Conservation (phyloP, 2,888 invertebrate genomes). For the Drosophila barbarae region DNA sequence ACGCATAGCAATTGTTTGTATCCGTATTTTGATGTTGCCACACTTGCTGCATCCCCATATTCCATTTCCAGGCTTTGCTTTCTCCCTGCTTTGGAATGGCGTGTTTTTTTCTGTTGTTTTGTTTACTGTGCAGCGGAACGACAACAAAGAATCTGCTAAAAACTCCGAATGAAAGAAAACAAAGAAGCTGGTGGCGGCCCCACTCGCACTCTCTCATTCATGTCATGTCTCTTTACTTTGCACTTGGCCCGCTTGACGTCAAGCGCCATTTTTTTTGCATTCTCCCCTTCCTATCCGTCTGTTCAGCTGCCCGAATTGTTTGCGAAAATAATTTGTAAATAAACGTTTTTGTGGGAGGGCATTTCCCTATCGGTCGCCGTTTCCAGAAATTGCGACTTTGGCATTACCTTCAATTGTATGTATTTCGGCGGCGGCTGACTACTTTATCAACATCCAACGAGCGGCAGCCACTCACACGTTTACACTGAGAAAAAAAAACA, state of each 20-base stretch:
- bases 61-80: slow-evolving; percentile 62
- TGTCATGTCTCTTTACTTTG: slow-evolving; percentile 54
- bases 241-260: slow-evolving; percentile 65
- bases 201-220: slow-evolving; percentile 30
- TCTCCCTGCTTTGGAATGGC: slow-evolving; percentile 49
- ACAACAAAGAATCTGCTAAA: slow-evolving; percentile 61
- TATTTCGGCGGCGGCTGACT: slow-evolving; percentile 35
- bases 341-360: slow-evolving; percentile 56
- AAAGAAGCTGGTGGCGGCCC: slow-evolving; percentile 29
- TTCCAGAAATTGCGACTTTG: slow-evolving; percentile 70
- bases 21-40: slow-evolving; percentile 24
- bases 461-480: slow-evolving; percentile 23
- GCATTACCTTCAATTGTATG: slow-evolving; percentile 48
- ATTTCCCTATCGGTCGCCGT: slow-evolving; percentile 55
- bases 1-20: slow-evolving; percentile 29
- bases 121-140: slow-evolving; percentile 37
- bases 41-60: slow-evolving; percentile 37
- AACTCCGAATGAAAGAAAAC: slow-evolving; percentile 50
- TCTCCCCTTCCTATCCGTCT: slow-evolving; percentile 6
- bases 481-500: slow-evolving; percentile 1
- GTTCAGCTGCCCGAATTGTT: slow-evolving; percentile 25
- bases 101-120: slow-evolving; percentile 52
- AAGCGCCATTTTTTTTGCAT: slow-evolving; percentile 43
- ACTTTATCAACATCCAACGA: slow-evolving; percentile 57
- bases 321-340: slow-evolving; percentile 49